A percentile compares a stretch with the other conserved stretches of the same genome.
These are phyloP conservation scores for Periplaneta americana DNA, from an alignment of 1,140 invertebrate genomes.

Conservation along the genomic window DNA sequence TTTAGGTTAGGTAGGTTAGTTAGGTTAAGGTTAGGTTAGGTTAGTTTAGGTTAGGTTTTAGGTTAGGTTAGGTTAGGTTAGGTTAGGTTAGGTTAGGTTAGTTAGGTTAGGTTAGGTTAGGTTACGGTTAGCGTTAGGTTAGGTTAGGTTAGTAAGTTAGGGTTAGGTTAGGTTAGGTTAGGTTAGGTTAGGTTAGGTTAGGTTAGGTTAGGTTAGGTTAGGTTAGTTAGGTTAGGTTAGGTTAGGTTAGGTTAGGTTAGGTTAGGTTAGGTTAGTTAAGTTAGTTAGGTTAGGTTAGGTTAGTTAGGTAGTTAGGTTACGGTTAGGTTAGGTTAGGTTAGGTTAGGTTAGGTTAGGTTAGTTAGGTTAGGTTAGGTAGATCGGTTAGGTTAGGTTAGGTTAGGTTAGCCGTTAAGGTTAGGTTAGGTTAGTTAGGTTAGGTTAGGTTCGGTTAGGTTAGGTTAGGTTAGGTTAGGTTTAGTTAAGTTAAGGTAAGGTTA, in stretches of 20 bases:
- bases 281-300: slow-evolving; percentile 25
- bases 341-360: slow-evolving; percentile 19
- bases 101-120: too few species aligned
- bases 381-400: slow-evolving; percentile 24
- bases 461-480: slow-evolving; percentile 24
- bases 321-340: slow-evolving; percentile 24
- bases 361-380: slow-evolving; percentile 22
- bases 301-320: slow-evolving; percentile 24
- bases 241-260: slow-evolving; percentile 14
- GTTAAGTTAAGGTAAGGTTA: slow-evolving; percentile 22
- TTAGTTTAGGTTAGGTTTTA: too few species aligned
- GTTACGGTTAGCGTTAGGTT: too few species aligned
- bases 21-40: too few species aligned
- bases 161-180: slow-evolving; percentile 20
- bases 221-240: slow-evolving; percentile 16
- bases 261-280: slow-evolving; percentile 21
- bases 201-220: slow-evolving; percentile 20
- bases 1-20: too few species aligned
- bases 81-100: too few species aligned
- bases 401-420: slow-evolving; percentile 22
- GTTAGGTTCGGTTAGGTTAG: slow-evolving; percentile 24
- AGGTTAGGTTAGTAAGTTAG: too few species aligned
- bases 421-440: slow-evolving; percentile 24
- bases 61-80: too few species aligned
- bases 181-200: slow-evolving; percentile 22